These are phyloP conservation scores for Vesta saturnalis DNA, from an alignment of 2,888 invertebrate species.

Conservation along the genomic window DNA sequence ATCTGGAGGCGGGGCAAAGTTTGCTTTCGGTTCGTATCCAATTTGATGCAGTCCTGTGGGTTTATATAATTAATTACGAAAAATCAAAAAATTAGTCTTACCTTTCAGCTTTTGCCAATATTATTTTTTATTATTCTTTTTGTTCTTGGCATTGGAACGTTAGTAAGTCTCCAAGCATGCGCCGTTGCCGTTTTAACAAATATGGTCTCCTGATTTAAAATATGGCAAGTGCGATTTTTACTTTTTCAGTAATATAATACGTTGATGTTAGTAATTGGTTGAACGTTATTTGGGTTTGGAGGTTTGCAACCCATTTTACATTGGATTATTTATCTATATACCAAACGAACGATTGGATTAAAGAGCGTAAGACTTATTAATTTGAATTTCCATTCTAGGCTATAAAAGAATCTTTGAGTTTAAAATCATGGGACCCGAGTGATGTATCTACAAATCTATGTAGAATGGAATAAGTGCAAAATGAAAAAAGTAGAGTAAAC, in stretches of 20 bases:
- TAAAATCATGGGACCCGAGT: no score
- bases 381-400: no score
- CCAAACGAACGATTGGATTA: background rate
- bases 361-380: no score
- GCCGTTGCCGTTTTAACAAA: slow-evolving; percentile 76
- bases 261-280: background rate
- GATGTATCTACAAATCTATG: no score
- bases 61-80: slow-evolving; percentile 57
- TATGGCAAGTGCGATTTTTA: no score
- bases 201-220: slow-evolving; percentile 69
- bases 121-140: slow-evolving; percentile 86
- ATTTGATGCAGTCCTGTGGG: slow-evolving; percentile 77
- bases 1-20: slow-evolving; percentile 76
- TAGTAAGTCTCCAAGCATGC: slow-evolving; percentile 76
- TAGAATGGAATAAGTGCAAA: no score
- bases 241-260: no score
- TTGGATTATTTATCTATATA: background rate
- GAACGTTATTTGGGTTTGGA: background rate
- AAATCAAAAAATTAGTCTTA: no score
- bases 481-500: no score
- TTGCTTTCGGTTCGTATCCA: slow-evolving; percentile 88
- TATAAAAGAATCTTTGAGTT: no score
- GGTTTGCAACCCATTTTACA: background rate
- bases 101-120: slow-evolving; percentile 74
- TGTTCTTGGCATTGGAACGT: slow-evolving; percentile 79